Evolutionary conservation across 2,113 vertebrate genomes (phyloP), one percentile per base, ranked within the genome.

Genomic region (Melanotaenia duboulayi): DNA sequence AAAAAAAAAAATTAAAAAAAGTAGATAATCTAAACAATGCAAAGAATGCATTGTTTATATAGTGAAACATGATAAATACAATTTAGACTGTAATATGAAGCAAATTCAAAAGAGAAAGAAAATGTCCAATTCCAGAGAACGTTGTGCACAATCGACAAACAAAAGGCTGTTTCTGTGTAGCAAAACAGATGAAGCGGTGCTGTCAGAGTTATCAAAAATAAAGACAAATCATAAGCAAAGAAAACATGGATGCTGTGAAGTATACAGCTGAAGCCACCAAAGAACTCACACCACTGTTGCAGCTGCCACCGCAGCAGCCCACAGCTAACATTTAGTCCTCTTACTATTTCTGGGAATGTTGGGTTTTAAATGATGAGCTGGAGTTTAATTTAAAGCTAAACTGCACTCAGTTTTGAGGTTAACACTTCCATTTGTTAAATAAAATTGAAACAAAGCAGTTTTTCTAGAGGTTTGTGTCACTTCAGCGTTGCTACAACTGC

Each of bases 21-120:
- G 6, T 24, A n/a, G 12, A 70, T 58, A 49, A 58, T 75, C n/a
- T 42, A 82, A 86, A 81, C 88, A 84, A 83, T 86, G 85, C 76
- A 56, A 55, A 52, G 55, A 54, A 24, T 0, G 73, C 86, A 86
- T 88, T 86, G 83, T 84, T 88, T 74, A 24, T 11, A 71, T 7
- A n/a, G 55, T 19, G 23, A 54, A 71, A 80, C 65, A 35, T 67
- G 2, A 74, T 59, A 46, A 51, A 67, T 49, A 73, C 75, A 67
- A 42, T 11, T 14, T 19, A 56, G 50, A 40, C 28, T 58, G 24
- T 7, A 39, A 69, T 9, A 42, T 48, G 39, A 1, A 66, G 57
- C 12, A 61, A 59, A 67, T 48, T 62, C 9, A 55, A 42, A 46
- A 40, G 19, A 32, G 16, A 16, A 25, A 19, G n/a, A 14, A 14